Percentiles rank a stretch among this genome's conserved stretches.
These are phyloP conservation scores for Tetrapedia diversipes DNA, from an alignment of 2,888 invertebrate species.

Conservation along the genomic window DNA sequence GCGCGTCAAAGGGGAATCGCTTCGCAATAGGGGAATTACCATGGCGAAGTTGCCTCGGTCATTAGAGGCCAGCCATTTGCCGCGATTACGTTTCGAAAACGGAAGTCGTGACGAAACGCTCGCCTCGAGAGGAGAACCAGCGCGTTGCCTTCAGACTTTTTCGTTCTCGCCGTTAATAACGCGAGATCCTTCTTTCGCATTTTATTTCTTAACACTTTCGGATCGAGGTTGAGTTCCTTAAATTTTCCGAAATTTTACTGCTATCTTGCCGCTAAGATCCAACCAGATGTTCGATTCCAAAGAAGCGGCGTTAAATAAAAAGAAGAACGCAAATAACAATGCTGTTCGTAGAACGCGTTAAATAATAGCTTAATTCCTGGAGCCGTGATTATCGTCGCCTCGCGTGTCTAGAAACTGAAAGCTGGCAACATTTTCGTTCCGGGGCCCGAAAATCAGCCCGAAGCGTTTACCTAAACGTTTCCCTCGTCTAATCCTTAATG, in stretches of 20 bases:
- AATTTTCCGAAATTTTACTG: too few species aligned
- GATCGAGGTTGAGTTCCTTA: too few species aligned
- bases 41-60: conserved; percentile 46
- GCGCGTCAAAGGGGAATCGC: conserved; percentile 38
- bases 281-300: too few species aligned
- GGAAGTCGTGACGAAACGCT: conserved; percentile 55
- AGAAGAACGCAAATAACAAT: background rate
- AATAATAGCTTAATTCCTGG: conserved; percentile 48
- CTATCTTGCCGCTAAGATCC: too few species aligned
- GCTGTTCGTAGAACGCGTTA: background rate
- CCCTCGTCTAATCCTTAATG: conserved; percentile 63
- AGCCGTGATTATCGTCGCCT: conserved; percentile 44
- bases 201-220: too few species aligned
- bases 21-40: conserved; percentile 45
- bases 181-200: background rate
- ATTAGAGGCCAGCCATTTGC: conserved; percentile 52
- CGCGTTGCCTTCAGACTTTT: background rate
- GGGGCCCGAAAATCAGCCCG: conserved; percentile 51
- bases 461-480: conserved; percentile 50
- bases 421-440: conserved; percentile 29
- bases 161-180: background rate
- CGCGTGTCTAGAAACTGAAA: conserved; percentile 45
- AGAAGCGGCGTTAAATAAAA: too few species aligned
- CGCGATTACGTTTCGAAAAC: conserved; percentile 55
- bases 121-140: background rate